phyloP scores from a whole-genome alignment of 2,888 invertebrate species.

The Cryptus armator region DNA sequence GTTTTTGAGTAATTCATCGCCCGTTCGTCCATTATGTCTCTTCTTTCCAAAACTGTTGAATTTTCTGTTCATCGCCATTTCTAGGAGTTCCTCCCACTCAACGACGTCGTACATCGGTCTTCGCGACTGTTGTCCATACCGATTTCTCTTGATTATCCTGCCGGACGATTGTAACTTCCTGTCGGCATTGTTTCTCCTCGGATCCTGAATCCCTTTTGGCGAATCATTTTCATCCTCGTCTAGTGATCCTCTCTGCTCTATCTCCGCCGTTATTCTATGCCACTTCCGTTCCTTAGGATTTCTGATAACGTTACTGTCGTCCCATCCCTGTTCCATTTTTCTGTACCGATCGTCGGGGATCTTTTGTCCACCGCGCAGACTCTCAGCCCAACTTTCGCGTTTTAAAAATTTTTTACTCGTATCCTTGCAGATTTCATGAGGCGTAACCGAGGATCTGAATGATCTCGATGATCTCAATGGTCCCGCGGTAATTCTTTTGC shows the following conservation, averaged over 20 bases:
- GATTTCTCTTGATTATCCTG: slow-evolving; percentile 83
- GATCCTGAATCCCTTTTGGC: slow-evolving; percentile 81
- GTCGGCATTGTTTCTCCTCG: slow-evolving; percentile 85
- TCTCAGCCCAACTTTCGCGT: slow-evolving; percentile 81
- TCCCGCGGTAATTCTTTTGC: slow-evolving; percentile 7
- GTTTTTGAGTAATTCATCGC: slow-evolving; percentile 77
- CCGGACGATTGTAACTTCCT: slow-evolving; percentile 82
- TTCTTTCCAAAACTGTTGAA: slow-evolving; percentile 77
- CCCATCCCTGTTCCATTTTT: slow-evolving; percentile 82
- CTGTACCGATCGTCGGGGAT: slow-evolving; percentile 75
- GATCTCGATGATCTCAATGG: slow-evolving; percentile 31
- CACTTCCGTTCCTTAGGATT: slow-evolving; percentile 80
- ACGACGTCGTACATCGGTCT: slow-evolving; percentile 78
- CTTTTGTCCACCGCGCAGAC: slow-evolving; percentile 75
- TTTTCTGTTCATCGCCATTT: slow-evolving; percentile 87
- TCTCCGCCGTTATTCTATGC: slow-evolving; percentile 80
- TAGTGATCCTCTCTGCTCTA: slow-evolving; percentile 74
- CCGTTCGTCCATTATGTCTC: slow-evolving; percentile 57
- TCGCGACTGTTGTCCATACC: slow-evolving; percentile 63
- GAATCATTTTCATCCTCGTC: slow-evolving; percentile 79
- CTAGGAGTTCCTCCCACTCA: slow-evolving; percentile 87
- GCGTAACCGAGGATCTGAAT: slow-evolving; percentile 31
- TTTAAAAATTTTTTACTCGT: slow-evolving; percentile 65
- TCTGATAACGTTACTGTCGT: slow-evolving; percentile 80
- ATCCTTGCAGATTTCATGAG: slow-evolving; percentile 38